These are phyloP conservation scores for Tiliqua scincoides DNA, from an alignment of 2,113 vertebrate species.

Conservation along the genomic window DNA sequence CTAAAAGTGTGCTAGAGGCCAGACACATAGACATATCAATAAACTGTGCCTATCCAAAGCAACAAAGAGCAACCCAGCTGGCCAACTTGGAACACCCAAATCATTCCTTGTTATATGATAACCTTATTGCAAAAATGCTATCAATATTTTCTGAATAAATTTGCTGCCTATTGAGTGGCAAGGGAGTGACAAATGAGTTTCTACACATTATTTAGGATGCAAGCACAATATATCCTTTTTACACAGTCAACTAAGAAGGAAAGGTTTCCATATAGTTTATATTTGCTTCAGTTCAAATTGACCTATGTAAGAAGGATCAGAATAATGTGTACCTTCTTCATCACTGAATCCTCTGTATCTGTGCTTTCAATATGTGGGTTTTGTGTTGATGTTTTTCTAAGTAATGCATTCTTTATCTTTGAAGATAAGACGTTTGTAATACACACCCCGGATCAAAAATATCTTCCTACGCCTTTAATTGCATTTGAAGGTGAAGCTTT, in stretches of 20 bases:
- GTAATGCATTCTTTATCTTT: neutral
- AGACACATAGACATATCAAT: neutral
- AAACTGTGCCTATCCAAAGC: neutral
- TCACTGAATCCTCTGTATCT: neutral
- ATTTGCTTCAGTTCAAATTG: neutral
- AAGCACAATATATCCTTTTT: too few species aligned
- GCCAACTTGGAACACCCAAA: too few species aligned
- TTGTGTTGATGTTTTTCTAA: neutral
- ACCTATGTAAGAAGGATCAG: neutral
- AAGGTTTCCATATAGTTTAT: neutral
- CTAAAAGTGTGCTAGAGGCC: neutral
- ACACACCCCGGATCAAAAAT: neutral
- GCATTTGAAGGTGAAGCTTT: neutral
- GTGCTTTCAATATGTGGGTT: neutral
- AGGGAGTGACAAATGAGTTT: neutral
- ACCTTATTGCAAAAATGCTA: neutral
- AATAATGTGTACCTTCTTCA: too few species aligned
- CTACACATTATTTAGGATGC: too few species aligned
- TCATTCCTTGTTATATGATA: neutral
- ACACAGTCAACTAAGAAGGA: slow-evolving; percentile 18
- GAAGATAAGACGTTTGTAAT: neutral
- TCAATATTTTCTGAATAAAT: neutral
- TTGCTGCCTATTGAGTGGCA: neutral
- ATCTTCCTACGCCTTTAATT: neutral
- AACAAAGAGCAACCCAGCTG: neutral